phyloP scores from a whole-genome alignment of 2,113 vertebrate genomes.

The Galeopterus variegatus region DNA sequence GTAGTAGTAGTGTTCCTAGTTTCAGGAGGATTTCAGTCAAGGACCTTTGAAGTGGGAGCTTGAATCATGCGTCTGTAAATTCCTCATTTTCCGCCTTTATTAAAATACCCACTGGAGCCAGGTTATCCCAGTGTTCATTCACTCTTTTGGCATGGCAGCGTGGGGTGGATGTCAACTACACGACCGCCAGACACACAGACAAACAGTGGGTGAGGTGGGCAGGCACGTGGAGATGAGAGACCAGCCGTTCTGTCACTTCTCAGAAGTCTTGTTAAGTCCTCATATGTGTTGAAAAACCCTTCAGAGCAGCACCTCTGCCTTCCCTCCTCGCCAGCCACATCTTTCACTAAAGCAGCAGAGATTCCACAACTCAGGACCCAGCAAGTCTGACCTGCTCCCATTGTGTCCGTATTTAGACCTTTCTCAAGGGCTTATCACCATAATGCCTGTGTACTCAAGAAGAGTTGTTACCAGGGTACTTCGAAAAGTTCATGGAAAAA shows the following conservation, averaged over 20 bases:
- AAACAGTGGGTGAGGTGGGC: conserved; percentile 82
- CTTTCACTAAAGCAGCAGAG: too few relatives aligned
- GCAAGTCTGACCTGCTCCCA: too few relatives aligned
- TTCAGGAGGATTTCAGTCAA: conserved; percentile 80
- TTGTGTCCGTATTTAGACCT: too few relatives aligned
- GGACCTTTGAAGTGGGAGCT: conserved; percentile 84
- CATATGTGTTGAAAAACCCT: background rate
- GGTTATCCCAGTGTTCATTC: conserved; percentile 85
- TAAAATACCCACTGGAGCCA: conserved; percentile 83
- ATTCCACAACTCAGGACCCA: too few relatives aligned
- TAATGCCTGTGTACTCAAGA: too few relatives aligned
- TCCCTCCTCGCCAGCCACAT: too few relatives aligned
- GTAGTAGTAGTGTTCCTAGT: conserved; percentile 70
- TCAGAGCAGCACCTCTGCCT: background rate
- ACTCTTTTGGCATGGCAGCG: conserved; percentile 71
- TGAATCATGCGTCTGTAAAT: conserved; percentile 87
- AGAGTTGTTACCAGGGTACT: too few relatives aligned
- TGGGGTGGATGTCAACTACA: conserved; percentile 77
- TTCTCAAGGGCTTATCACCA: too few relatives aligned
- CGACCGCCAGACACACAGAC: conserved; percentile 77
- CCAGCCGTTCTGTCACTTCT: background rate
- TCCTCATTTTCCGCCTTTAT: conserved; percentile 86
- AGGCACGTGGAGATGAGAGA: conserved; percentile 70
- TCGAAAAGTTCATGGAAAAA: too few relatives aligned
- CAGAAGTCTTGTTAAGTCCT: conserved; percentile 59